Conservation (phyloP, 2,113 vertebrate species). For the Melospiza georgiana region DNA sequence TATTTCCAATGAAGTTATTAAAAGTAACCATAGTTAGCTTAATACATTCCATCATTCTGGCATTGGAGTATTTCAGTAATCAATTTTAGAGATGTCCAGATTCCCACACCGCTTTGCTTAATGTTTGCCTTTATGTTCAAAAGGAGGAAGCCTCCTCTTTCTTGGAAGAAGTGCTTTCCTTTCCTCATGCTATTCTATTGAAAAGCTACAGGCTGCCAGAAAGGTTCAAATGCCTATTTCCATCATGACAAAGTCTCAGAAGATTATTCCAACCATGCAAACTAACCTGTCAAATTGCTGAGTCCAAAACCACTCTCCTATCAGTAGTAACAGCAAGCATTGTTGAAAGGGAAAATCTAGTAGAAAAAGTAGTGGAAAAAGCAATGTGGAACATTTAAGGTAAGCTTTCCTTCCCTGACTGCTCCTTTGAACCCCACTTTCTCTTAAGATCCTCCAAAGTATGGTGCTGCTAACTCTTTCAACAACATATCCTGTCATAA, state of each 20-base stretch:
- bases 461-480: neutral
- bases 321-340: neutral
- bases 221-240: neutral
- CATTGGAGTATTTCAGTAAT: neutral
- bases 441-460: neutral
- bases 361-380: neutral
- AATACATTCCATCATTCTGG: neutral
- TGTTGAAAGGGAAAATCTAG: neutral
- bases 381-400: neutral
- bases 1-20: neutral
- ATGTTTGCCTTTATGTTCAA: neutral
- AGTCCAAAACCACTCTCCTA: neutral
- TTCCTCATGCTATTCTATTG: neutral
- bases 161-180: neutral
- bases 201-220: neutral
- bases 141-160: neutral
- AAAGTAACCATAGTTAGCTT: neutral
- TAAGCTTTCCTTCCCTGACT: neutral
- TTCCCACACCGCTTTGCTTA: neutral
- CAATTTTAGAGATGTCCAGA: neutral
- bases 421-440: neutral
- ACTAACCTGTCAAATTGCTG: neutral
- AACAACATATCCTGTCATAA: accelerated
- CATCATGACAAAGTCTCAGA: neutral
- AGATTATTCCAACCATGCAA: neutral